Conservation (phyloP, 2,888 invertebrate species). For the Dicranocentrus wangi region DNA sequence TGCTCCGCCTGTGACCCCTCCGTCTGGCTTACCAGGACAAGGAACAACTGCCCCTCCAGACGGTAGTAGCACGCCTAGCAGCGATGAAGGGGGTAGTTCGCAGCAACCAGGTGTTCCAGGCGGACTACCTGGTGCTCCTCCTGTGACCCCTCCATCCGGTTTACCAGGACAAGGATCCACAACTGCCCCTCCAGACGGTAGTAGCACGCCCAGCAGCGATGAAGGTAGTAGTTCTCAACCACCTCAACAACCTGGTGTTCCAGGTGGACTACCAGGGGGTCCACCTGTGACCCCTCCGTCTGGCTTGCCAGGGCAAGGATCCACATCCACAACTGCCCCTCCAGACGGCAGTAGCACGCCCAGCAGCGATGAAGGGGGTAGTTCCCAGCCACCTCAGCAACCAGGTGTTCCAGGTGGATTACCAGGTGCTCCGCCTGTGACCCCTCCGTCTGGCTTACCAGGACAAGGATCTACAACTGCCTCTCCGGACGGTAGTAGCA, state of each 20-base stretch:
- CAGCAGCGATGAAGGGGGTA: conserved; percentile 13
- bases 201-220: not conserved
- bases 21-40: not conserved
- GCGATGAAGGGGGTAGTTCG: conserved; percentile 12
- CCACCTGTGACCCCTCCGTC: not conserved
- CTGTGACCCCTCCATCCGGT: conserved; percentile 7
- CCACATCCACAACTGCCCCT: too few relatives aligned
- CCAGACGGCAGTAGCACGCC: conserved; percentile 9
- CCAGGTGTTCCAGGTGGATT: conserved; percentile 4
- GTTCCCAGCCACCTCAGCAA: conserved; percentile 11
- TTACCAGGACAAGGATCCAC: conserved; percentile 27
- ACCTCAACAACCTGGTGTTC: not conserved
- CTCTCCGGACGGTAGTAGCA: not conserved
- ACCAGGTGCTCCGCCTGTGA: conserved; percentile 8
- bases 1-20: not conserved
- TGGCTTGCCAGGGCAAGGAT: not conserved
- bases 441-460: not conserved
- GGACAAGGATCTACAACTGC: not conserved
- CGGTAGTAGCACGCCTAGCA: conserved; percentile 9
- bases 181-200: conserved; percentile 19
- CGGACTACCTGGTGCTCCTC: conserved; percentile 10
- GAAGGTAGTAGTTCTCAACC: not conserved
- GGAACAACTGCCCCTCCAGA: not conserved
- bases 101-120: conserved; percentile 1
- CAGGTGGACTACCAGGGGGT: not conserved